Base-by-base conservation (phyloP, 2,888 invertebrate species). In the Trileptium ribeirensis region DNA sequence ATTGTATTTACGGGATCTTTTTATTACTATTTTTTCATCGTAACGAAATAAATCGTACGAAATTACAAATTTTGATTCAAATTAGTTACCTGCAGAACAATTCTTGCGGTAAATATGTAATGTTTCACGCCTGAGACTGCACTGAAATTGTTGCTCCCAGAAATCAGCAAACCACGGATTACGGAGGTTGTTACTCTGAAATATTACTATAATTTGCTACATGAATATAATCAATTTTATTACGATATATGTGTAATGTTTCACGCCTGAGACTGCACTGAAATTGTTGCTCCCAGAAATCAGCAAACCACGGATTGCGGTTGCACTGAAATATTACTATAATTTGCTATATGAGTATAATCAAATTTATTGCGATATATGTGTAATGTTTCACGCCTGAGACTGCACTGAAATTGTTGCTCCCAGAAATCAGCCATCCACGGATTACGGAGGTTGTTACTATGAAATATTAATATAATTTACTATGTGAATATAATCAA, bases 341-440 rank as follows among this genome's bases (percentile, higher is more conserved):
- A 31, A 67, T 70, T 70, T 37, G 31, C 31, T n/a, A n/a, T n/a
- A n/a, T n/a, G n/a, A n/a, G n/a, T n/a, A n/a, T n/a, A n/a, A n/a
- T n/a, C n/a, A n/a, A n/a, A n/a, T n/a, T n/a, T n/a, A 1, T 75
- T 31, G 2, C 39, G 15, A 38, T 80, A 80, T 3, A 37, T 24
- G 1, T 1, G 1, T 3, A 1, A 2, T 2, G 80, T 37, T 2
- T n/a, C 1, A 8, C 39, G 31, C 2, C 77, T 33, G 8, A 82
- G 38, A 39, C 82, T 83, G 87, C 93, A 94, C 85, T 91, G 90
- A 89, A 93, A 94, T 85, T 92, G 92, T 83, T 91, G 89, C 88
- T 94, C 92, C 94, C 94, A 94, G 89, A 93, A 93, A 88, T 94
- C 94, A 34, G 90, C 89, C 89, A 94, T 94, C 91, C 91, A 91